A percentile compares a stretch with the other conserved stretches of the same genome.
These are phyloP conservation scores for Propithecus coquereli DNA, from an alignment of 2,113 vertebrate species.

Conservation along the genomic window DNA sequence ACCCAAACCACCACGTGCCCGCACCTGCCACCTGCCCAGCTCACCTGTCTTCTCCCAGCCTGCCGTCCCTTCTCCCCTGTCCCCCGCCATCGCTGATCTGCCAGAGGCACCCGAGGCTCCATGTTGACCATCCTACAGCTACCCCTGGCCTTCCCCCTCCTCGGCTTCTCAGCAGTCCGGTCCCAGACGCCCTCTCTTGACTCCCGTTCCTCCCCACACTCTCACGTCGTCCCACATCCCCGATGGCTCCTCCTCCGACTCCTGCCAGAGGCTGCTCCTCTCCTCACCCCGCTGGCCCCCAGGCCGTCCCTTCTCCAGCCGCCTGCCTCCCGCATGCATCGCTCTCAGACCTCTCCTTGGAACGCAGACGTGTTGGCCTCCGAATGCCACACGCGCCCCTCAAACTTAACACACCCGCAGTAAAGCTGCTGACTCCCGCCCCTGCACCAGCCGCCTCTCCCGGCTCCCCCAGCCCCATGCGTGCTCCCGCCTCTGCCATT, in stretches of 20 bases:
- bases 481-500: fast-evolving
- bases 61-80: no score
- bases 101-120: not conserved
- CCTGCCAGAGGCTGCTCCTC: not conserved
- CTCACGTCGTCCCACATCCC: fast-evolving
- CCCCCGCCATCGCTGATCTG: not conserved
- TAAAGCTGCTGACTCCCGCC: fast-evolving
- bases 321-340: not conserved
- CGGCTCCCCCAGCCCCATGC: no score
- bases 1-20: fast-evolving
- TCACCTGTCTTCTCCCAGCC: no score
- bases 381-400: fast-evolving
- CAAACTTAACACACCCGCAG: not conserved
- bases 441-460: not conserved
- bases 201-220: not conserved
- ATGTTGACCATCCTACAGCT: not conserved
- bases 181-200: fast-evolving
- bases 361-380: no score
- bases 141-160: not conserved
- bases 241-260: not conserved
- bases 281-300: no score
- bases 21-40: no score
- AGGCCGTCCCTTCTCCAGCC: not conserved
- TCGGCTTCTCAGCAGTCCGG: not conserved
- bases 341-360: not conserved